phyloP scores from a whole-genome alignment of 2,113 vertebrate species.

The Passer montanus region DNA sequence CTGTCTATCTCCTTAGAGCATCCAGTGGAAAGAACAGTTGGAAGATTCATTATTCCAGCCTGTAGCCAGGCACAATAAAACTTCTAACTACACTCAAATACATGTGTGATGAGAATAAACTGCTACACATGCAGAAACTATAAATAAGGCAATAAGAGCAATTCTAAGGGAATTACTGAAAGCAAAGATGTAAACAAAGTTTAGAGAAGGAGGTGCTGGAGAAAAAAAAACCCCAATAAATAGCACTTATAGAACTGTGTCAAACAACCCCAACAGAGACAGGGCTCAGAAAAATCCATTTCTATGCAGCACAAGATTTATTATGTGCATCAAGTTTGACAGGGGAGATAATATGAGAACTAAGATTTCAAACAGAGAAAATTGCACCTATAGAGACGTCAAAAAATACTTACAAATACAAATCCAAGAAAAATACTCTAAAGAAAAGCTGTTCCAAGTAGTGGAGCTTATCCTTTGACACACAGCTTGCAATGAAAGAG shows the following conservation, averaged over 20 bases:
- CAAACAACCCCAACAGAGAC: background rate
- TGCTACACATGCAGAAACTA: background rate
- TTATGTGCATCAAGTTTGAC: rapidly evolving
- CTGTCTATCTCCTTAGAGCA: background rate
- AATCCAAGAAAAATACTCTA: background rate
- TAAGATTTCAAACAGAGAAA: background rate
- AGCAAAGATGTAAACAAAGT: background rate
- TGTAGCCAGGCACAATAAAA: background rate
- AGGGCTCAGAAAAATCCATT: background rate
- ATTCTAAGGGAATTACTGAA: background rate
- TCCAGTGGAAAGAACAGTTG: background rate
- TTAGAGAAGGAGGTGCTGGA: background rate
- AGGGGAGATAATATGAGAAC: background rate
- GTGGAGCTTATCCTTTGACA: background rate
- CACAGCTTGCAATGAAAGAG: background rate
- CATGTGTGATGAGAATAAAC: background rate
- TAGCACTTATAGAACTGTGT: background rate
- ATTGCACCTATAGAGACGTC: background rate
- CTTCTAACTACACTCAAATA: background rate
- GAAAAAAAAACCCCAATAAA: background rate
- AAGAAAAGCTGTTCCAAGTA: background rate
- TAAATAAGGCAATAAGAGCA: background rate
- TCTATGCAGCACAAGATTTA: background rate
- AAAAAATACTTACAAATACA: background rate
- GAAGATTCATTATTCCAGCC: background rate